Evolutionary conservation across 1,140 invertebrate genomes (phyloP).

Genomic region (Drosophila oshimai): DNA sequence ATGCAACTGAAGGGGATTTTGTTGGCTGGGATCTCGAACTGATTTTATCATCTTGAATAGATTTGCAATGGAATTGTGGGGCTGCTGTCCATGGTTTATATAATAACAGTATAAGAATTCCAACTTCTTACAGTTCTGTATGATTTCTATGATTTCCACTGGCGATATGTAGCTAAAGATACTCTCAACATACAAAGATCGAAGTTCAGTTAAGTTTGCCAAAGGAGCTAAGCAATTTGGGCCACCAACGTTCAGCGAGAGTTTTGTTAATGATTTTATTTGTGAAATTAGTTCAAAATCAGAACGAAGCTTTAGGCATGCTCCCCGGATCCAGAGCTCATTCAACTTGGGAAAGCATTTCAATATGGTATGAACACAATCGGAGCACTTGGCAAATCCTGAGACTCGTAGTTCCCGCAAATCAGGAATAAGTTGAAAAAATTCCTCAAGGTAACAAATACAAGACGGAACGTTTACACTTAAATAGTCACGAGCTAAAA

Average conservation of each 20-base stretch:
- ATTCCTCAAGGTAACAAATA: slow-evolving; percentile 8
- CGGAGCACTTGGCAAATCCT: slow-evolving; percentile 6
- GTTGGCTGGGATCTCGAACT: slow-evolving; percentile 9
- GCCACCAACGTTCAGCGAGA: background rate
- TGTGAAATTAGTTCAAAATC: slow-evolving; percentile 12
- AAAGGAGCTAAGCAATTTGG: background rate
- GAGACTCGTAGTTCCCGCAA: slow-evolving; percentile 3
- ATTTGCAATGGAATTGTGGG: slow-evolving; percentile 5
- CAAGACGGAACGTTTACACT: slow-evolving; percentile 11
- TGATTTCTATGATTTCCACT: slow-evolving; percentile 6
- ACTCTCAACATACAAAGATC: slow-evolving; percentile 4
- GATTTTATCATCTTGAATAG: slow-evolving; percentile 8
- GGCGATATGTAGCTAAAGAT: slow-evolving; percentile 9
- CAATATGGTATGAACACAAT: background rate
- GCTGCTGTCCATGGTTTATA: slow-evolving; percentile 1
- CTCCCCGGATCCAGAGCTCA: background rate
- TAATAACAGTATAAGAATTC: slow-evolving; percentile 9
- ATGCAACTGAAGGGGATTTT: slow-evolving; percentile 8
- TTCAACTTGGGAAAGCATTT: slow-evolving; percentile 13
- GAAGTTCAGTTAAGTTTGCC: slow-evolving; percentile 2
- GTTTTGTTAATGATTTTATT: background rate
- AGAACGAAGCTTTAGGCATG: background rate
- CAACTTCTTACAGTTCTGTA: background rate
- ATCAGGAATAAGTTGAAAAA: slow-evolving; percentile 4
- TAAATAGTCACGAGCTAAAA: slow-evolving; percentile 2